phyloP scores from a whole-genome alignment of 2,113 vertebrate genomes.

The Pteruthius melanotis region DNA sequence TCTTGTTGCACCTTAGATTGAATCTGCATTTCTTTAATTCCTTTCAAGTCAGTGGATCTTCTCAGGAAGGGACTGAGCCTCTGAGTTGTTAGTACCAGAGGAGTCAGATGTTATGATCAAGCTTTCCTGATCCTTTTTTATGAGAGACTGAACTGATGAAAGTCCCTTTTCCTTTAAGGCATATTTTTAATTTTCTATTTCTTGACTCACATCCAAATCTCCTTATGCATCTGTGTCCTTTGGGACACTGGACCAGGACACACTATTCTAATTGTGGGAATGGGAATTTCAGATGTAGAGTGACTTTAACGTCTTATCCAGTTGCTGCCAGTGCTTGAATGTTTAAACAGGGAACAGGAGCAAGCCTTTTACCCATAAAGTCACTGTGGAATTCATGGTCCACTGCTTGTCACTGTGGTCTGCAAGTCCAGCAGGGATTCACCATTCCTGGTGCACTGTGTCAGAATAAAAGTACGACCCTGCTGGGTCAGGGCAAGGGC shows the following conservation, averaged over 20 bases:
- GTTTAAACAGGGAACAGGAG: not conserved
- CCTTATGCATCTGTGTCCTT: constrained; percentile 6
- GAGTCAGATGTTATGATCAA: not conserved
- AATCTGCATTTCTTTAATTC: not conserved
- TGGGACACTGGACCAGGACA: not conserved
- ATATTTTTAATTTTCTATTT: constrained; percentile 4
- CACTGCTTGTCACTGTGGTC: not conserved
- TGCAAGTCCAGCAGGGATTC: not conserved
- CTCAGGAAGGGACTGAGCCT: not conserved
- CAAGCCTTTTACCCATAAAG: not conserved
- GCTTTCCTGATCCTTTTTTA: not conserved
- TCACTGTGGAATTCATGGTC: not conserved
- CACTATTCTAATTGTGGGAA: constrained; percentile 9
- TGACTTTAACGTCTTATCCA: not conserved
- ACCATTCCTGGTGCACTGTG: accelerated
- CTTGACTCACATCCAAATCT: not conserved
- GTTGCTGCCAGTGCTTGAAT: not conserved
- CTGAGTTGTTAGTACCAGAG: not conserved
- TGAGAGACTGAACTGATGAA: not conserved
- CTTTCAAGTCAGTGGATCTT: not conserved
- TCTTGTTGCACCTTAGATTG: not conserved
- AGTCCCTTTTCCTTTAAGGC: constrained; percentile 13
- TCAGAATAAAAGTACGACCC: not conserved
- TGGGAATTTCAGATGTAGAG: not conserved
- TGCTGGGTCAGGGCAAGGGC: not conserved